Conservation (phyloP, 1,140 invertebrate species). For the Camponotus floridanus region DNA sequence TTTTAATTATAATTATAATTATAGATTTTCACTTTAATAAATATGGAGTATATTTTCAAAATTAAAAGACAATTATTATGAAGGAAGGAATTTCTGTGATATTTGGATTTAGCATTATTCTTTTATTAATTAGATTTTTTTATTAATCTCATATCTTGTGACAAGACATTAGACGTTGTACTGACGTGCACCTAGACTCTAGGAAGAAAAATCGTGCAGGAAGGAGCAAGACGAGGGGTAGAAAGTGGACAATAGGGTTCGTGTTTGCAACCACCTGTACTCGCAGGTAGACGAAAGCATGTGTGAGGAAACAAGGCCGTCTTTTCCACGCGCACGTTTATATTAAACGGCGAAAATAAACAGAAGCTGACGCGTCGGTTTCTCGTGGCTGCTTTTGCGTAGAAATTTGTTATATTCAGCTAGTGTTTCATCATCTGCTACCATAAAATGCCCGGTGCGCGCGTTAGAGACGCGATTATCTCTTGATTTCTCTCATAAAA, state of each 20-base stretch:
- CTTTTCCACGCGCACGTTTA: constrained; percentile 54
- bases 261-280: constrained; percentile 66
- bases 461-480: neutral
- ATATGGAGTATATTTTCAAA: neutral
- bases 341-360: constrained; percentile 61
- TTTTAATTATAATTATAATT: neutral
- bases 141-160: neutral
- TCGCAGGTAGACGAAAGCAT: constrained; percentile 51
- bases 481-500: neutral
- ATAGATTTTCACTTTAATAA: neutral
- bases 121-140: neutral
- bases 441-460: constrained; percentile 8
- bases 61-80: neutral
- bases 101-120: neutral
- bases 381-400: neutral
- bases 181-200: neutral
- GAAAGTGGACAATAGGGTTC: constrained; percentile 52
- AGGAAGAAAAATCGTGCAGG: neutral
- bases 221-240: neutral
- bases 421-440: constrained; percentile 51
- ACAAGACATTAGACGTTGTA: no score
- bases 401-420: constrained; percentile 60
- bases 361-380: constrained; percentile 55
- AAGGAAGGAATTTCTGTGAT: neutral
- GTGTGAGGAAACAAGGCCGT: constrained; percentile 61